phyloP scores from a whole-genome alignment of 2,797 vertebrate species.

The Phylloscopus collybita region DNA sequence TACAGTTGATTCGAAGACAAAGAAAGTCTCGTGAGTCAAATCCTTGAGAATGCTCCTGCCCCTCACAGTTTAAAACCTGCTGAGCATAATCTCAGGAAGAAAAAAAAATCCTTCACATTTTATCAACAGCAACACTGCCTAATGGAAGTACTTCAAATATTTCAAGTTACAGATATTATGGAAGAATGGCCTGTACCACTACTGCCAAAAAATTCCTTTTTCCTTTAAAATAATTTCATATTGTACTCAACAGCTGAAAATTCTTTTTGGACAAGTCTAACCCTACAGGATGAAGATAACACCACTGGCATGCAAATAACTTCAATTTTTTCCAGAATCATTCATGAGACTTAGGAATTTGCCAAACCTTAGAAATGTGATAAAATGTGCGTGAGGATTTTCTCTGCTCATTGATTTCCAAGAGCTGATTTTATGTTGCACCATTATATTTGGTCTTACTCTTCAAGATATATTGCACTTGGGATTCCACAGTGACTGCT shows the following conservation, averaged over 20 bases:
- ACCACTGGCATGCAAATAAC: background rate
- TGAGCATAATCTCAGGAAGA: background rate
- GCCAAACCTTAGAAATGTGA: background rate
- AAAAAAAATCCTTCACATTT: background rate
- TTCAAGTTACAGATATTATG: background rate
- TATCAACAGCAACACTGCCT: background rate
- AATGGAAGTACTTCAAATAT: background rate
- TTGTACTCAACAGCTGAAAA: background rate
- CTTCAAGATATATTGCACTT: background rate
- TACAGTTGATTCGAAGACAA: background rate
- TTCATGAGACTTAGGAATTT: background rate
- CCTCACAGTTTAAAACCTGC: background rate
- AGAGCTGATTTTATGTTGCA: background rate
- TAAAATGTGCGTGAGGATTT: background rate
- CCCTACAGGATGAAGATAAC: background rate
- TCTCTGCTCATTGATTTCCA: background rate
- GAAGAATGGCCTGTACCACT: background rate
- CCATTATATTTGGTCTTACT: background rate
- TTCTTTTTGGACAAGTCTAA: background rate
- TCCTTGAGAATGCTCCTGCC: background rate
- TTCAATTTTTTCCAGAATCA: background rate
- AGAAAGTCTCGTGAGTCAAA: background rate
- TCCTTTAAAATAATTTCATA: background rate
- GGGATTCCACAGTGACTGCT: background rate
- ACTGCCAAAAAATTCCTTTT: background rate